These are phyloP conservation scores for Coptodon bakossiorum DNA, from an alignment of 2,113 vertebrate genomes.

Conservation along the genomic window DNA sequence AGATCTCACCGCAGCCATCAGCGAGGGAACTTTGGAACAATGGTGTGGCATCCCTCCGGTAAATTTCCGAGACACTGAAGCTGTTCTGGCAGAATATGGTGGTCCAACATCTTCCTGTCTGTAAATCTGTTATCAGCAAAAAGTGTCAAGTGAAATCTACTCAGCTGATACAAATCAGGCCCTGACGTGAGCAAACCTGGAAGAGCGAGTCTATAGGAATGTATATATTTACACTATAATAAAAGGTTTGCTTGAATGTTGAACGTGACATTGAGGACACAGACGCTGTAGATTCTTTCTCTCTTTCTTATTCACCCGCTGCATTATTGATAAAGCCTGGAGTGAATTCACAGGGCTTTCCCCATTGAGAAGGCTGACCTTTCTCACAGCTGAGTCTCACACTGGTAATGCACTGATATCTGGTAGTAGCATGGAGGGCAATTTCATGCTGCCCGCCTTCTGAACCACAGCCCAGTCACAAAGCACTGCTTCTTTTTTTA, in stretches of 20 bases:
- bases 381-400: background rate
- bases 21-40: background rate
- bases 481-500: background rate
- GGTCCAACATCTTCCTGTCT: background rate
- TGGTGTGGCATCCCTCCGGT: background rate
- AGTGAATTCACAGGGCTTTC: conserved; percentile 10
- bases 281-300: background rate
- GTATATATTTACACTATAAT: fast-evolving
- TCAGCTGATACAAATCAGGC: background rate
- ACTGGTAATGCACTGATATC: background rate
- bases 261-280: background rate
- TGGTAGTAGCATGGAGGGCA: background rate
- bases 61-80: background rate
- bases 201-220: background rate
- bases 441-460: background rate
- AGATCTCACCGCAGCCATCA: fast-evolving
- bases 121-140: background rate
- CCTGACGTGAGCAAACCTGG: background rate
- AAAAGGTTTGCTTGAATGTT: background rate
- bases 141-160: background rate
- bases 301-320: background rate
- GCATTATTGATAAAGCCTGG: conserved; percentile 40
- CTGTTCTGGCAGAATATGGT: background rate
- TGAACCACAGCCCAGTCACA: background rate
- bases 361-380: background rate